These are phyloP conservation scores for Ancistrus triradiatus DNA, from an alignment of 2,113 vertebrate genomes.

Conservation along the genomic window DNA sequence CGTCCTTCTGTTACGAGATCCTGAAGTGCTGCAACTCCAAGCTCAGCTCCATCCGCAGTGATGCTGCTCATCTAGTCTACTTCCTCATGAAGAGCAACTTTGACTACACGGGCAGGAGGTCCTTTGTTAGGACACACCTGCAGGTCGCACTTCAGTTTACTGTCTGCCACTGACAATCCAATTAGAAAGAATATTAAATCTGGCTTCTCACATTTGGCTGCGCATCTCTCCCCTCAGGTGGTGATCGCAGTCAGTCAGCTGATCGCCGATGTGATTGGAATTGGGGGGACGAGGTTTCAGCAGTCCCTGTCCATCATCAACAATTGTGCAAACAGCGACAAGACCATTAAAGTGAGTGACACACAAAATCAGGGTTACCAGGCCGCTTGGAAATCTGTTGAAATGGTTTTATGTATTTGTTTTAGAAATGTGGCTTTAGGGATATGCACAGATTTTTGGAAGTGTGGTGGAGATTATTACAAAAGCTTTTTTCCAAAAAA, in stretches of 20 bases:
- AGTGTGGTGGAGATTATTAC: too few species aligned
- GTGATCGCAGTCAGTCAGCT: slow-evolving; percentile 97
- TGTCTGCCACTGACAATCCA: neutral
- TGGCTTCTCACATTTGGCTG: neutral
- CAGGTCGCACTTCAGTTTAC: slow-evolving; percentile 70
- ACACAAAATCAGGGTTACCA: too few species aligned
- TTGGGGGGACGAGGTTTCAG: slow-evolving; percentile 95
- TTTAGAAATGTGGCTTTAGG: too few species aligned
- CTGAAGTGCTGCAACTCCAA: slow-evolving; percentile 98
- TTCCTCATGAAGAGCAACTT: slow-evolving; percentile 99
- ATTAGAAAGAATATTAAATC: too few species aligned
- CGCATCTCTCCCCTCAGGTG: slow-evolving; percentile 68
- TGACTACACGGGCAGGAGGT: slow-evolving; percentile 95
- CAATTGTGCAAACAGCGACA: slow-evolving; percentile 96
- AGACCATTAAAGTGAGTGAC: slow-evolving; percentile 81
- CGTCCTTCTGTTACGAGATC: slow-evolving; percentile 93
- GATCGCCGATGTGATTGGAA: slow-evolving; percentile 96
- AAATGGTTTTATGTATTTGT: too few species aligned
- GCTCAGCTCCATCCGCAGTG: slow-evolving; percentile 88
- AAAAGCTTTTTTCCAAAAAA: too few species aligned
- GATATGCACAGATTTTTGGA: too few species aligned
- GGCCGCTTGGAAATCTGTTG: too few species aligned
- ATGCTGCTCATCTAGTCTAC: slow-evolving; percentile 93
- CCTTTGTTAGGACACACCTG: slow-evolving; percentile 93
- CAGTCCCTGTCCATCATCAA: slow-evolving; percentile 97